Evolutionary conservation across 2,113 vertebrate genomes (phyloP).

Genomic region (Ariopsis seemanni): DNA sequence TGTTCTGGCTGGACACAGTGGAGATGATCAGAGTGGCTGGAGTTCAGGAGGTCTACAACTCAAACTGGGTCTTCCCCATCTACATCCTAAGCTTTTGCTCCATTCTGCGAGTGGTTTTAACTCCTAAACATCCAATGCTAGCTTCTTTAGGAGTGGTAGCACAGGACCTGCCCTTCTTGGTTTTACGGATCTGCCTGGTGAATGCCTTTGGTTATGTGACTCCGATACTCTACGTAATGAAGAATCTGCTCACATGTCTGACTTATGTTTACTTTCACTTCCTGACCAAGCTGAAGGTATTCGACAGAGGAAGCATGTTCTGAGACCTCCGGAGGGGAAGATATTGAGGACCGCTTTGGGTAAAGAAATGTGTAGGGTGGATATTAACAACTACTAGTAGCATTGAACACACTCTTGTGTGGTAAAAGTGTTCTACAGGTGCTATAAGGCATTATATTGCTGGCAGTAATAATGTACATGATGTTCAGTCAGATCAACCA

Average conservation of each 20-base stretch:
- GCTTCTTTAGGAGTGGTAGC: slow-evolving; percentile 64
- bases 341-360: not conserved
- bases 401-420: not conserved
- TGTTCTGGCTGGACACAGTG: slow-evolving; percentile 79
- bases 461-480: too few species aligned
- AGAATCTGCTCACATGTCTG: slow-evolving; percentile 73
- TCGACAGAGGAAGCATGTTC: slow-evolving; percentile 68
- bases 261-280: slow-evolving; percentile 77
- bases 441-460: too few species aligned
- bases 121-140: slow-evolving; percentile 68
- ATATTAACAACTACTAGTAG: not conserved
- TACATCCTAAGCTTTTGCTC: slow-evolving; percentile 77
- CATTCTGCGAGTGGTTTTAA: slow-evolving; percentile 66
- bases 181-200: slow-evolving; percentile 72
- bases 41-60: slow-evolving; percentile 60
- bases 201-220: slow-evolving; percentile 70
- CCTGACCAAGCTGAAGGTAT: slow-evolving; percentile 67
- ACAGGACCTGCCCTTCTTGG: slow-evolving; percentile 79
- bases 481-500: too few species aligned
- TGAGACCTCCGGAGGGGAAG: slow-evolving; percentile 50
- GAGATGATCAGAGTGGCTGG: slow-evolving; percentile 78
- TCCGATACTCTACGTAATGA: slow-evolving; percentile 73
- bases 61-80: slow-evolving; percentile 76
- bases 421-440: too few species aligned
- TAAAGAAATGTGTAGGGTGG: not conserved